Percentiles rank a stretch among this genome's conserved stretches.
Evolutionary conservation across 1,140 invertebrate species (phyloP).

Genomic region (Penaeus indicus): DNA sequence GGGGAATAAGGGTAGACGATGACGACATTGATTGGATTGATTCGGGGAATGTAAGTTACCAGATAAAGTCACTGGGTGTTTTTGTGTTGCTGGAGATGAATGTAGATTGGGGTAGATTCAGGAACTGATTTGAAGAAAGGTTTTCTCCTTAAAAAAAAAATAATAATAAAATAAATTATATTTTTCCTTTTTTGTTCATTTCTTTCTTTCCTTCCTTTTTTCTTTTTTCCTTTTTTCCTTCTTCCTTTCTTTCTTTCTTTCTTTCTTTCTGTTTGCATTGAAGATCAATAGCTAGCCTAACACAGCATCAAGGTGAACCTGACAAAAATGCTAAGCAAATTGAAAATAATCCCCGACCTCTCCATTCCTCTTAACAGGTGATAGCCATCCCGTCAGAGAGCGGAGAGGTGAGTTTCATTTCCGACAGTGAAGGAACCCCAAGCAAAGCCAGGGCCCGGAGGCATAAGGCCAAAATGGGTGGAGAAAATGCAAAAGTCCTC

Average conservation of each 20-base stretch:
- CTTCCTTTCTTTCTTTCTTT: too few species aligned
- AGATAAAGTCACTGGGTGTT: not conserved
- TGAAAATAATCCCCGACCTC: not conserved
- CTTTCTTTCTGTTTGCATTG: too few species aligned
- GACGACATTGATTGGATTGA: not conserved
- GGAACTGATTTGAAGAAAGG: too few species aligned
- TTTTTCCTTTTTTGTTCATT: too few species aligned
- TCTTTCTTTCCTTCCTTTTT: too few species aligned
- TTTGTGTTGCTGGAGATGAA: not conserved
- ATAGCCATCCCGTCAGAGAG: slow-evolving; percentile 34
- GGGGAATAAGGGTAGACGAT: not conserved
- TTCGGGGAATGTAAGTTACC: slow-evolving; percentile 29
- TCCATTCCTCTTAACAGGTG: slow-evolving; percentile 17
- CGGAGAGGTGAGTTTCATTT: slow-evolving; percentile 42
- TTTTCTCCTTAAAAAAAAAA: too few species aligned
- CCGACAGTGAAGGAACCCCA: slow-evolving; percentile 44
- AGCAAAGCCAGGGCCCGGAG: slow-evolving; percentile 44
- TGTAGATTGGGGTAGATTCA: not conserved
- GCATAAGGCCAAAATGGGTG: slow-evolving; percentile 5
- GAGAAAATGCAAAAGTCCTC: too few species aligned
- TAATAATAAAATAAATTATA: too few species aligned
- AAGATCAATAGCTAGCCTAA: too few species aligned
- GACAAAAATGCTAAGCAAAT: not conserved
- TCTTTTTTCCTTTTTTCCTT: too few species aligned
- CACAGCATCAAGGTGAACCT: too few species aligned